These are phyloP conservation scores for Cavia porcellus DNA, from an alignment of 2,113 vertebrate species.

Conservation along the genomic window DNA sequence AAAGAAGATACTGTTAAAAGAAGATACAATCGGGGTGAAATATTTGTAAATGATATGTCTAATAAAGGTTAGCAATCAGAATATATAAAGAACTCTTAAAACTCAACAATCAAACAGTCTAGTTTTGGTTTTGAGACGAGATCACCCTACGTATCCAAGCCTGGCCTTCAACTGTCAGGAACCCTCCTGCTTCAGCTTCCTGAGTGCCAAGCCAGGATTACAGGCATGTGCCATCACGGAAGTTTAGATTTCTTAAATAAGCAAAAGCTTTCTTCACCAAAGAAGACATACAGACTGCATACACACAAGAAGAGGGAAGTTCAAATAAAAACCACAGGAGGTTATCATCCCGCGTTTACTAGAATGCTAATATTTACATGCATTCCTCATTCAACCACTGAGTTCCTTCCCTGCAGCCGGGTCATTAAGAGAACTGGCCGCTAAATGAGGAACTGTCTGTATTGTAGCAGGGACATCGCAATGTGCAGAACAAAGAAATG, in stretches of 20 bases:
- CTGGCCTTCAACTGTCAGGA: background rate
- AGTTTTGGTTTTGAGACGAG: background rate
- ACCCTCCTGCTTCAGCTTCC: background rate
- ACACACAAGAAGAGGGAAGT: background rate
- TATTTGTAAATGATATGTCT: background rate
- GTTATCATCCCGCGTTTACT: fast-evolving
- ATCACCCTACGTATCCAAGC: background rate
- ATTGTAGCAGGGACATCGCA: background rate
- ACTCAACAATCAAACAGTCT: background rate
- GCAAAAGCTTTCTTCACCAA: background rate
- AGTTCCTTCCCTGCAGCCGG: background rate
- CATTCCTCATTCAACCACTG: background rate
- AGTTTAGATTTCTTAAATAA: background rate
- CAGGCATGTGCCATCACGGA: background rate
- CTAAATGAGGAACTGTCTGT: background rate
- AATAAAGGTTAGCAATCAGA: background rate
- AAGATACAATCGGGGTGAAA: background rate
- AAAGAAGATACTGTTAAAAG: background rate
- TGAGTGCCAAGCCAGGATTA: background rate
- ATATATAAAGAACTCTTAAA: background rate
- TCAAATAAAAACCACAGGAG: background rate
- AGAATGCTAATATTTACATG: background rate
- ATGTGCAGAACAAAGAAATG: background rate
- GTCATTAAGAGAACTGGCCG: background rate
- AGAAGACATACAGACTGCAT: background rate